These are phyloP conservation scores for Riparia riparia DNA, from an alignment of 2,113 vertebrate genomes.

Conservation along the genomic window DNA sequence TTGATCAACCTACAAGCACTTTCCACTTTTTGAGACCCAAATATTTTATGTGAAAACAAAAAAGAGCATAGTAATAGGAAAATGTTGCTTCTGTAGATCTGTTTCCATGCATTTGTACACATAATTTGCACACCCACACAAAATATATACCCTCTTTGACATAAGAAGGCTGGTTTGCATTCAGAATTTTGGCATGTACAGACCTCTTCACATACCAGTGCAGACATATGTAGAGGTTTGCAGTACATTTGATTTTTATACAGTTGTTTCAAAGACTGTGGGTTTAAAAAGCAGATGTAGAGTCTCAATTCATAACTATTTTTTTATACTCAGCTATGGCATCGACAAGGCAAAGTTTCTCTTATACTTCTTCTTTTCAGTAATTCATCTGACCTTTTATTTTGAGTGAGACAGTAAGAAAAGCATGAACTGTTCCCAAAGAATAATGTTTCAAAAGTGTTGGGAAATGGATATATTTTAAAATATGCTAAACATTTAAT, in stretches of 20 bases:
- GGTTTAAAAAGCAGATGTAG: not conserved
- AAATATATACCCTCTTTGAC: not conserved
- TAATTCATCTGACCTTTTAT: not conserved
- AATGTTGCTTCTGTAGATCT: not conserved
- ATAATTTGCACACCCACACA: not conserved
- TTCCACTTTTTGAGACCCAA: not conserved
- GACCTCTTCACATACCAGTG: not conserved
- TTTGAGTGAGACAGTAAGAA: not conserved
- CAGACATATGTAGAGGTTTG: not conserved
- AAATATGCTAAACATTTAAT: not conserved
- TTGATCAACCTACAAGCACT: not conserved
- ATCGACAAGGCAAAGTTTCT: not conserved
- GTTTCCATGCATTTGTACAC: not conserved
- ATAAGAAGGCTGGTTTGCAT: not conserved
- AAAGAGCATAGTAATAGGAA: not conserved
- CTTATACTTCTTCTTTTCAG: not conserved
- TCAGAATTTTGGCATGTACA: not conserved
- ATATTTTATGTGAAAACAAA: not conserved
- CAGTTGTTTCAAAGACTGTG: not conserved
- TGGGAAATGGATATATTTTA: not conserved
- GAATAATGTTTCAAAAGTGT: not conserved
- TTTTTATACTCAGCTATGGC: not conserved
- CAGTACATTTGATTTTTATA: not conserved
- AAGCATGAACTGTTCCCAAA: not conserved
- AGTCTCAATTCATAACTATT: not conserved